Percentiles rank a stretch among this genome's conserved stretches.
Conservation (phyloP, 64 coral and sea anemone species). For the Acropora tenuis region DNA sequence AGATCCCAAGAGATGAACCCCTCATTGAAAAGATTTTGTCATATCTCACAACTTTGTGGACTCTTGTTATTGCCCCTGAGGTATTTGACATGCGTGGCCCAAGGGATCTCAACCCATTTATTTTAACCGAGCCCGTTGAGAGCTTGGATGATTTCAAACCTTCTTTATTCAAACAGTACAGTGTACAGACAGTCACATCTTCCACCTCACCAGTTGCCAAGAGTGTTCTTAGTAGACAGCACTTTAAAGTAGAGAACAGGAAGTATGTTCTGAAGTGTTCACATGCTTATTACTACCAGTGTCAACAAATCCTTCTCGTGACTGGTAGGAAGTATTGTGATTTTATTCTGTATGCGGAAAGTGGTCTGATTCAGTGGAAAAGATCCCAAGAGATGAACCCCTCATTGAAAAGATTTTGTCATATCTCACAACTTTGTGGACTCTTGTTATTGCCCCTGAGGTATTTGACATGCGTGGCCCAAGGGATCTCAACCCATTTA, state of each 20-base stretch:
- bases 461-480: conserved; percentile 68
- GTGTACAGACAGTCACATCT: conserved; percentile 21
- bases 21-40: conserved; percentile 52
- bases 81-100: conserved; percentile 68
- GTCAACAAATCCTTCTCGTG: conserved; percentile 57
- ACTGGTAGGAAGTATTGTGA: conserved; percentile 72
- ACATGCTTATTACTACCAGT: conserved; percentile 65
- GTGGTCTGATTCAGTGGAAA: conserved; percentile 67
- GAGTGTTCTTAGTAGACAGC: conserved; percentile 46
- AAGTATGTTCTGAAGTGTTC: conserved; percentile 32
- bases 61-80: too few species aligned
- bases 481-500: conserved; percentile 53
- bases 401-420: conserved; percentile 52
- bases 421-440: too few species aligned
- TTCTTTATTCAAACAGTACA: conserved; percentile 58
- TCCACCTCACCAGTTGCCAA: conserved; percentile 24
- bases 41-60: too few species aligned
- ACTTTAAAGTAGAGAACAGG: conserved; percentile 47
- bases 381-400: conserved; percentile 60
- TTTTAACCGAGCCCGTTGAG: conserved; percentile 21
- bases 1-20: conserved; percentile 60
- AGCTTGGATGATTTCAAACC: not conserved
- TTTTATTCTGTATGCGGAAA: conserved; percentile 68
- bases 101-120: conserved; percentile 53
- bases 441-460: too few species aligned